Evolutionary conservation across 1,140 invertebrate species (phyloP).

Genomic region (Drosophila teissieri): DNA sequence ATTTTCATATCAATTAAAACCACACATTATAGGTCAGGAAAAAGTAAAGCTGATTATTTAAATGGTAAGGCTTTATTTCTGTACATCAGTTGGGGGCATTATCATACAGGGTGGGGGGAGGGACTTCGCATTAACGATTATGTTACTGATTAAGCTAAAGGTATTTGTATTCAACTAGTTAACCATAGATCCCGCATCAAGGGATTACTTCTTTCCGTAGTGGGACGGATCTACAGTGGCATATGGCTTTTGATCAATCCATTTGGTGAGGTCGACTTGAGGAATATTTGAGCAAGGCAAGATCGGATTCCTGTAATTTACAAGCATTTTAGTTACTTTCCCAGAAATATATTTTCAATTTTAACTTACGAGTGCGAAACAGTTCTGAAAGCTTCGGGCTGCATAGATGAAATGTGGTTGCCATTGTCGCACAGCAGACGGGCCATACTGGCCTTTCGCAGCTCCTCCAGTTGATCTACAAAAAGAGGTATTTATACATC

Average conservation of each 20-base stretch:
- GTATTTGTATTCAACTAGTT: constrained; percentile 78
- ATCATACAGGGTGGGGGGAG: constrained; percentile 55
- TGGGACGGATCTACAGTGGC: constrained; percentile 54
- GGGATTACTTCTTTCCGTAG: constrained; percentile 64
- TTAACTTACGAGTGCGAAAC: constrained; percentile 87
- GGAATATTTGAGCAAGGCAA: constrained; percentile 88
- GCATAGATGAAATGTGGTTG: constrained; percentile 90
- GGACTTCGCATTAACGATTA: constrained; percentile 47
- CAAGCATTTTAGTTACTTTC: background rate
- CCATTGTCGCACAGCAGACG: constrained; percentile 95
- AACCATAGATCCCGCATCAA: constrained; percentile 44
- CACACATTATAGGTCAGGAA: background rate
- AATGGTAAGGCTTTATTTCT: constrained; percentile 63
- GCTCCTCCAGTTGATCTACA: constrained; percentile 92
- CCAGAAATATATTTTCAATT: background rate
- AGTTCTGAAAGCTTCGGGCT: constrained; percentile 88
- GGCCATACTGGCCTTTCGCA: constrained; percentile 92
- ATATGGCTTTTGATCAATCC: constrained; percentile 85
- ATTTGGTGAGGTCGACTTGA: constrained; percentile 88
- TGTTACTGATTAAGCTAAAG: constrained; percentile 71
- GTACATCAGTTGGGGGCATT: constrained; percentile 62
- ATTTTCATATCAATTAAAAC: too few species aligned
- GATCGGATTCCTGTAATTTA: constrained; percentile 88
- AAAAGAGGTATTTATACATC: background rate
- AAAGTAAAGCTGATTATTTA: background rate